Evolutionary conservation across 2,113 vertebrate genomes (phyloP).

Genomic region (Bolborhynchus lineola): DNA sequence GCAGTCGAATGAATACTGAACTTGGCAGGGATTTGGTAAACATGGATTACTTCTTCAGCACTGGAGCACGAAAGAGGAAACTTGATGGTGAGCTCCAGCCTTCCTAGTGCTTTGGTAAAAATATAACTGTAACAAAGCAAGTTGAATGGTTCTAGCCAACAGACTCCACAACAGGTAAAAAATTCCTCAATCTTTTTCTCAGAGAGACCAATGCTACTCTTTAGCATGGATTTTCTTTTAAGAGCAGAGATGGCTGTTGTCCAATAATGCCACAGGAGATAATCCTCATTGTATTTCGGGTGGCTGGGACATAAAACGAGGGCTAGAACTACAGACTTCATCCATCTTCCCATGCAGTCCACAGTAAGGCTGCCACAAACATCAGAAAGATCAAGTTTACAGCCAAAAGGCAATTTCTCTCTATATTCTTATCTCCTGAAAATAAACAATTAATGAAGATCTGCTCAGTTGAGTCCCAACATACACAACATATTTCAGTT

Average conservation of each 20-base stretch:
- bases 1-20: conserved; percentile 77
- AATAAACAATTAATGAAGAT: neutral
- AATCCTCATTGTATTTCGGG: rapidly evolving
- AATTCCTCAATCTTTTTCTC: neutral
- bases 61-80: conserved; percentile 68
- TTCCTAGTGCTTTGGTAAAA: conserved; percentile 37
- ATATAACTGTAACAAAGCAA: neutral
- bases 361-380: neutral
- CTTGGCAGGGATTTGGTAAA: conserved; percentile 74
- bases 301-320: neutral
- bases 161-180: neutral
- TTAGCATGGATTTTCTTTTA: neutral
- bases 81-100: conserved; percentile 71
- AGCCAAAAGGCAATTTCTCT: neutral
- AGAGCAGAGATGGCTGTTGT: neutral
- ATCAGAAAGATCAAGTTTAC: neutral
- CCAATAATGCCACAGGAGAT: neutral
- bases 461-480: neutral
- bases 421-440: neutral
- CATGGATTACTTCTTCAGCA: conserved; percentile 75
- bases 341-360: neutral
- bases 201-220: neutral
- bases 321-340: neutral
- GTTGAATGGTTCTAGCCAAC: neutral
- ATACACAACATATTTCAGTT: neutral